Evolutionary conservation across 1,140 invertebrate species (phyloP).

Genomic region (Scaptomyza graminum): DNA sequence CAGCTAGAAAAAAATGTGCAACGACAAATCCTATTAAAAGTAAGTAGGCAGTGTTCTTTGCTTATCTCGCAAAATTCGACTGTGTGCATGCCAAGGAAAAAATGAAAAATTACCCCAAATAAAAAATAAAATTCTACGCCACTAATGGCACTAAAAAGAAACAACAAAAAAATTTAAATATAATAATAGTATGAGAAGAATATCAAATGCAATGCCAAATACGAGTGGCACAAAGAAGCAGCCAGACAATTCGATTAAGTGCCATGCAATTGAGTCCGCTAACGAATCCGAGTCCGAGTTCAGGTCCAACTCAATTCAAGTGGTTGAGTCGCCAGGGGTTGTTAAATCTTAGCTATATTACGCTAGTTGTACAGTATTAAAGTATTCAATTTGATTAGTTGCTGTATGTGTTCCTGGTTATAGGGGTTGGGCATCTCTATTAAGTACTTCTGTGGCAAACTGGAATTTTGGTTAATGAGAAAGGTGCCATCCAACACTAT

Average conservation of each 20-base stretch:
- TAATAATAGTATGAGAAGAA: neutral
- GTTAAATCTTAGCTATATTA: slow-evolving; percentile 6
- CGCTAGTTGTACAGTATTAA: slow-evolving; percentile 3
- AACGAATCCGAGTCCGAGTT: neutral
- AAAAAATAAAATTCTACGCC: slow-evolving; percentile 46
- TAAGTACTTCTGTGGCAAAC: neutral
- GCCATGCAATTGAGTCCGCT: slow-evolving; percentile 37
- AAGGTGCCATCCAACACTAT: slow-evolving; percentile 40
- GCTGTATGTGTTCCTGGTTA: slow-evolving; percentile 3
- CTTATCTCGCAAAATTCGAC: slow-evolving; percentile 52
- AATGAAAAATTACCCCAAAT: slow-evolving; percentile 69
- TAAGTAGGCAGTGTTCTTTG: neutral
- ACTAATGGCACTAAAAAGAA: slow-evolving; percentile 67
- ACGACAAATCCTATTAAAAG: neutral
- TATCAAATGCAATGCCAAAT: slow-evolving; percentile 49
- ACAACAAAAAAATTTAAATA: neutral
- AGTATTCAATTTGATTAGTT: slow-evolving; percentile 45
- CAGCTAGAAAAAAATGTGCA: neutral
- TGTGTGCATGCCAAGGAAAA: slow-evolving; percentile 52
- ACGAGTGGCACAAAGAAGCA: slow-evolving; percentile 30
- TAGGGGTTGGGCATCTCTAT: neutral
- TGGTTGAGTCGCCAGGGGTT: neutral
- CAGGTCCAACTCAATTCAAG: too few species aligned
- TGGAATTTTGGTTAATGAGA: slow-evolving; percentile 2
- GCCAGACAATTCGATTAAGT: slow-evolving; percentile 72